phyloP scores from a whole-genome alignment of 2,888 invertebrate genomes.

The Spisula subtruncata region DNA sequence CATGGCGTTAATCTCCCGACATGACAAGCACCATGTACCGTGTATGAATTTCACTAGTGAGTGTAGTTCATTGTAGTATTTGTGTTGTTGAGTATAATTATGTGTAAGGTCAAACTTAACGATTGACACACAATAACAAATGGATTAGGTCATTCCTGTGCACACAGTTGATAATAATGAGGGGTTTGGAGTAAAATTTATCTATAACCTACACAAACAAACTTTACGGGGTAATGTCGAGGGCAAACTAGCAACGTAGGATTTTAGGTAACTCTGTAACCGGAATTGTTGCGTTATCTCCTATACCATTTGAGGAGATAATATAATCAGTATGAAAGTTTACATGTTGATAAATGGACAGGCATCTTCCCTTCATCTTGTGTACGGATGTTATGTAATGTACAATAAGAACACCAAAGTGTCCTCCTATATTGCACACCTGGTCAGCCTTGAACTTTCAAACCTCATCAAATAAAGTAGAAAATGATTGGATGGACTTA shows the following conservation, averaged over 20 bases:
- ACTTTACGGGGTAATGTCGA: background rate
- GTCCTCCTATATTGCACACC: constrained; percentile 42
- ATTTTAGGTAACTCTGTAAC: constrained; percentile 56
- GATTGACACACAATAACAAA: constrained; percentile 21
- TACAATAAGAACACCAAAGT: constrained; percentile 28
- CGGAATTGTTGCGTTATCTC: constrained; percentile 55
- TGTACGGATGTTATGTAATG: constrained; percentile 41
- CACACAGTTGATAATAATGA: constrained; percentile 17
- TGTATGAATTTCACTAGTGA: background rate
- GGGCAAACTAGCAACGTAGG: constrained; percentile 48
- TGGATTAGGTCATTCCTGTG: constrained; percentile 26
- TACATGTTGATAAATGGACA: constrained; percentile 52
- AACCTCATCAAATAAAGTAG: background rate
- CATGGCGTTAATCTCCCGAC: too few species aligned
- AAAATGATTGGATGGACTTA: background rate
- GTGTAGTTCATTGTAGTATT: background rate
- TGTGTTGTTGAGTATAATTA: background rate
- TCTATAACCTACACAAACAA: constrained; percentile 5
- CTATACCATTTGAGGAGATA: constrained; percentile 58
- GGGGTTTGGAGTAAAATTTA: constrained; percentile 2
- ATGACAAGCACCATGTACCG: too few species aligned
- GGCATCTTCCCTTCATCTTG: constrained; percentile 41
- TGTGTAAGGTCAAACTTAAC: constrained; percentile 14
- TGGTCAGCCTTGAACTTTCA: constrained; percentile 33
- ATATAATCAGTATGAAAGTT: constrained; percentile 61